These are phyloP conservation scores for Epistrophe grossulariae DNA, from an alignment of 2,888 invertebrate genomes.

Conservation along the genomic window DNA sequence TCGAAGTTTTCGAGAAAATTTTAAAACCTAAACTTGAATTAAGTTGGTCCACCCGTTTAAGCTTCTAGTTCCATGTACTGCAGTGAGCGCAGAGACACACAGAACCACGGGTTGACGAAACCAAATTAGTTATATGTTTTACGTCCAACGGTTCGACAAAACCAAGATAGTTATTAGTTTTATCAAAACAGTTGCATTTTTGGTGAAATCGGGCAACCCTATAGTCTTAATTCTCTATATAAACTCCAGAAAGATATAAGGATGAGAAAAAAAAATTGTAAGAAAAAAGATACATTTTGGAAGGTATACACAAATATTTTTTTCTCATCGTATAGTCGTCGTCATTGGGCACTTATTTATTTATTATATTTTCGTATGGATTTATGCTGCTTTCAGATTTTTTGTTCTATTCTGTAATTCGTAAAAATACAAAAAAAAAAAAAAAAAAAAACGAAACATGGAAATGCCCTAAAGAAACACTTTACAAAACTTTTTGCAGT, in stretches of 20 bases:
- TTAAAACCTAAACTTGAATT: too few relatives aligned
- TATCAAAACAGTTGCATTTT: too few relatives aligned
- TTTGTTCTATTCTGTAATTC: slow-evolving; percentile 41
- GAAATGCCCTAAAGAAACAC: slow-evolving; percentile 70
- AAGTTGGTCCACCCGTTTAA: too few relatives aligned
- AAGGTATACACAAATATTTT: slow-evolving; percentile 2
- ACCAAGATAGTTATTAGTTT: too few relatives aligned
- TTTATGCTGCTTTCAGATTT: slow-evolving; percentile 49
- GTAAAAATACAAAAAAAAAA: too few relatives aligned
- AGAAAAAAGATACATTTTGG: slow-evolving; percentile 15
- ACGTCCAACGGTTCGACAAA: too few relatives aligned
- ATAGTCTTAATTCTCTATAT: too few relatives aligned
- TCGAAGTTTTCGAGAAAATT: too few relatives aligned
- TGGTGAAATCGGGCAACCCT: not conserved
- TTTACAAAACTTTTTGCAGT: slow-evolving; percentile 65
- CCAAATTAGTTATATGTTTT: too few relatives aligned
- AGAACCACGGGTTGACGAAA: too few relatives aligned
- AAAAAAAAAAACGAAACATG: slow-evolving; percentile 44
- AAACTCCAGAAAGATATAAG: not conserved
- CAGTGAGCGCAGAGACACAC: too few relatives aligned
- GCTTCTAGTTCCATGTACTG: too few relatives aligned
- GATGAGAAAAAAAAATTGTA: not conserved
- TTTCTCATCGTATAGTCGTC: slow-evolving; percentile 28
- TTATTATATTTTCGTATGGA: slow-evolving; percentile 61
- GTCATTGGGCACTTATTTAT: slow-evolving; percentile 60